Evolutionary conservation across 2,797 vertebrate species (phyloP).

Genomic region (Lateolabrax maculatus): DNA sequence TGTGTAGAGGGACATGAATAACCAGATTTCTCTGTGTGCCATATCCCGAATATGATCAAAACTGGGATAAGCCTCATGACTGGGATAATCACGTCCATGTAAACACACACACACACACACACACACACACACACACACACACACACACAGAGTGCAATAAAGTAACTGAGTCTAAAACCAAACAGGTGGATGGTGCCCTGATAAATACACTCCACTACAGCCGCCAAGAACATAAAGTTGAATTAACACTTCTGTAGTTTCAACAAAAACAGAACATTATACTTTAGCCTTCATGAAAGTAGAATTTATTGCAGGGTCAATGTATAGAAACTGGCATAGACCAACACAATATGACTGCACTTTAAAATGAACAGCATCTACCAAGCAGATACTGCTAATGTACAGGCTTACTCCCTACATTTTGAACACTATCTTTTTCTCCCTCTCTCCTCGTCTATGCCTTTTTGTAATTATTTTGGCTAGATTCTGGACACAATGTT

Average conservation of each 20-base stretch:
- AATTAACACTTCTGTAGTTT: neutral
- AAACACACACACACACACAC: too few species aligned
- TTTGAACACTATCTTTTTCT: neutral
- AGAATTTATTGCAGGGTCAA: neutral
- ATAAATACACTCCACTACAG: neutral
- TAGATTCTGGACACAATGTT: constrained; percentile 48
- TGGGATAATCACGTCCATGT: too few species aligned
- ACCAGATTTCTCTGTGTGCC: too few species aligned
- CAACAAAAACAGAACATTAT: neutral
- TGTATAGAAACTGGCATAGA: neutral
- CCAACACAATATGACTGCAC: neutral
- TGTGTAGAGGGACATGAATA: too few species aligned
- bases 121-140: too few species aligned
- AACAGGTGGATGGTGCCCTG: neutral
- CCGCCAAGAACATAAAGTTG: neutral
- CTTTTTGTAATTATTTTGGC: constrained; percentile 58
- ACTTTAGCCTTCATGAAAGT: neutral
- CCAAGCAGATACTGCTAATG: neutral
- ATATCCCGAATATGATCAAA: too few species aligned
- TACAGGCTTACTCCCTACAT: neutral
- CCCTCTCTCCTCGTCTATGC: constrained; percentile 5
- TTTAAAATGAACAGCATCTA: constrained; percentile 10
- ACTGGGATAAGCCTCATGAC: too few species aligned
- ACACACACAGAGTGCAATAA: neutral
- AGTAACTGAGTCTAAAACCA: neutral